Conservation (phyloP, 2,888 invertebrate genomes). For the Dexiosoma caninum region DNA sequence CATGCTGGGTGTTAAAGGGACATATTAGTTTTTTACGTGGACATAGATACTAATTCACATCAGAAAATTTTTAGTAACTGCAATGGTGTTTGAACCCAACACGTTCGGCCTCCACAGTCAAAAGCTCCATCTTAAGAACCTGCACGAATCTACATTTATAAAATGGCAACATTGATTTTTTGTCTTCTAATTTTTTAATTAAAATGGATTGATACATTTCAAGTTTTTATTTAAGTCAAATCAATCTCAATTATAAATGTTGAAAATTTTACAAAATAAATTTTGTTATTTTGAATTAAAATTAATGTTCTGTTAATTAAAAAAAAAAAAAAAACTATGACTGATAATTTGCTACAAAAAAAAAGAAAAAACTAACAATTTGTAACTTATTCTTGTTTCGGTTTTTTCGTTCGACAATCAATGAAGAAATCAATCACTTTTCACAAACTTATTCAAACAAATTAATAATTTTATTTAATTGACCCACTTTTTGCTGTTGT, state of each 20-base stretch:
- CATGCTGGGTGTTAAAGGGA: no score
- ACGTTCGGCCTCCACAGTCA: no score
- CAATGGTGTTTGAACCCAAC: no score
- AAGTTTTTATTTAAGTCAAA: not conserved
- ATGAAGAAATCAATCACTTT: conserved; percentile 56
- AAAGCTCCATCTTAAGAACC: no score
- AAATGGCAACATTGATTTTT: no score
- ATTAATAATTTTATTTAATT: conserved; percentile 18
- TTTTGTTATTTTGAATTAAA: conserved; percentile 40
- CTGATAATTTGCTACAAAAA: not conserved
- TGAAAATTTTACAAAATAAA: not conserved
- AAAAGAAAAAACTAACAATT: no score
- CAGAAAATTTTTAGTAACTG: no score
- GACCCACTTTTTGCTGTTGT: conserved; percentile 30
- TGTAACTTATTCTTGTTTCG: not conserved
- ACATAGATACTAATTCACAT: no score
- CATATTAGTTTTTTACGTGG: no score
- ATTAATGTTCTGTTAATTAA: conserved; percentile 7
- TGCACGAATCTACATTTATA: no score
- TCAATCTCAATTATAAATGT: conserved; percentile 29
- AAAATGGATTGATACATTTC: conserved; percentile 4
- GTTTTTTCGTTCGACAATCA: no score
- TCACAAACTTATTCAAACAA: conserved; percentile 14
- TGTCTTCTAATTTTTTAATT: no score
- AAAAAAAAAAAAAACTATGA: not conserved